Conservation (phyloP, 2,888 invertebrate species). For the Hipparchia sbordonii region DNA sequence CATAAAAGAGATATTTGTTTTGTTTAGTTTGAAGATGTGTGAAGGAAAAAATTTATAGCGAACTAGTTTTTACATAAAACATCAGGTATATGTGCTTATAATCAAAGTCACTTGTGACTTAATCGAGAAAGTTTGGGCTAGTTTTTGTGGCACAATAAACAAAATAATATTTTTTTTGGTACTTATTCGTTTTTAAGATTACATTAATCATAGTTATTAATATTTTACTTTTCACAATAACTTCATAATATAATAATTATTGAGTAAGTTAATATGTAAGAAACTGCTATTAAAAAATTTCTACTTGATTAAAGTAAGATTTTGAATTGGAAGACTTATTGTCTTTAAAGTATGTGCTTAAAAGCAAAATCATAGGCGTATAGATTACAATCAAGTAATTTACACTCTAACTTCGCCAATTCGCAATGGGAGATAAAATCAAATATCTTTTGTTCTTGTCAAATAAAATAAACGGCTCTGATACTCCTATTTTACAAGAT, state of each 20-base stretch:
- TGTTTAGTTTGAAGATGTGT: background rate
- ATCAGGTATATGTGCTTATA: background rate
- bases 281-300: too few species aligned
- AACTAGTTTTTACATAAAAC: background rate
- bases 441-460: slow-evolving; percentile 39
- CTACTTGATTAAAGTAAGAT: background rate
- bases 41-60: background rate
- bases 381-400: slow-evolving; percentile 26
- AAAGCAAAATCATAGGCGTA: slow-evolving; percentile 4
- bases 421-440: slow-evolving; percentile 40
- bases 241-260: too few species aligned
- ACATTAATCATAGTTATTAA: too few species aligned
- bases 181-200: too few species aligned
- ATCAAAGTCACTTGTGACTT: too few species aligned
- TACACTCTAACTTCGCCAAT: slow-evolving; percentile 33
- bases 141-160: too few species aligned
- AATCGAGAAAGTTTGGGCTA: too few species aligned
- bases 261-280: too few species aligned
- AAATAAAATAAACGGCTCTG: slow-evolving; percentile 41
- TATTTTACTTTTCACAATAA: too few species aligned
- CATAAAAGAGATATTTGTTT: slow-evolving; percentile 20
- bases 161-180: too few species aligned
- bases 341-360: slow-evolving; percentile 2
- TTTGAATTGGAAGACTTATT: background rate
- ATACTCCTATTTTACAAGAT: slow-evolving; percentile 40